Evolutionary conservation across 1,140 invertebrate species (phyloP), one percentile per base, ranked within the genome.

Genomic region (Leptinotarsa defecta): DNA sequence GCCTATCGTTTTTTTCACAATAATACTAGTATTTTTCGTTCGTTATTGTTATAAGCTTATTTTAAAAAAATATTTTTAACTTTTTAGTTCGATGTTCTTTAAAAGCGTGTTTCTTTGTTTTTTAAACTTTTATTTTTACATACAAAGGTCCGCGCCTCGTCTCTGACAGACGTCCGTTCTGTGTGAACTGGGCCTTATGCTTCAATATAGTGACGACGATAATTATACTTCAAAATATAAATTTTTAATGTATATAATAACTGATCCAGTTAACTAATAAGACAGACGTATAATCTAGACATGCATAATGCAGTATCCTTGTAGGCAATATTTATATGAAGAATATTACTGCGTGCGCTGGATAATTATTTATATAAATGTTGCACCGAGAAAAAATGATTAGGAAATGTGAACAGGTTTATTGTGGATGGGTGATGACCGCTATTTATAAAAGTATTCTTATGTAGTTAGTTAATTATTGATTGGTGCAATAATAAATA

Each of bases 341-440:
- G 6, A 17, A 57, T 57, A 57, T 15, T 57, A 57, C 52, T 57
- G n/a, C 52, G 4, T n/a, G 0, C n/a, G 17, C 52, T 57, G 0
- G 17, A 19, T 57, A 57, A 57, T 57, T 57, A 57, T 57, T 57
- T 57, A 57, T 57, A 57, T 57, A 57, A 57, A 57, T 57, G 52
- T 57, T 57, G 52, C 52, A 17, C 6, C n/a, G 52, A 57, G n/a
- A 57, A 57, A 57, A 57, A 17, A 15, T 57, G 4, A 57, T 19
- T 17, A 57, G 52, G n/a, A 57, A 57, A 17, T 4, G 52, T 19
- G 52, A 57, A 57, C 52, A 57, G 17, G 52, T 57, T 57, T 57
- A 57, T 57, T 15, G 34, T 43, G 8, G 34, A 43, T 43, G 34
- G 8, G 34, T 43, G 52, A n/a, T 57, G 52, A 57, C 13, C 52